Percentiles rank a stretch among this genome's conserved stretches.
Conservation (phyloP, 2,113 vertebrate species). For the Gobio gobio region DNA sequence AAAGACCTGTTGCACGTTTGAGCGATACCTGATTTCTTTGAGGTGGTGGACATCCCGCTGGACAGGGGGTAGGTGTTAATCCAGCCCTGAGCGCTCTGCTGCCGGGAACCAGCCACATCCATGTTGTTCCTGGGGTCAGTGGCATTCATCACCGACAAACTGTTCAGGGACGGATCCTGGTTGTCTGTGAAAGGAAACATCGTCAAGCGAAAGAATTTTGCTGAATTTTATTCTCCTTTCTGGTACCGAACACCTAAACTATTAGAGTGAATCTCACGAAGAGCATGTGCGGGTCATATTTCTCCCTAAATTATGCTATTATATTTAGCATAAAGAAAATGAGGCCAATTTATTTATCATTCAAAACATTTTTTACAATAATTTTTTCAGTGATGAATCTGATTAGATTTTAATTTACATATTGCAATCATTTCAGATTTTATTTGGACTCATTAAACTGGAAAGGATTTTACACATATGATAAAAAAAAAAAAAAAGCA, state of each 20-base stretch:
- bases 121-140: conserved; percentile 86
- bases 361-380: neutral
- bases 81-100: conserved; percentile 95
- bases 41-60: conserved; percentile 96
- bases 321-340: conserved; percentile 5
- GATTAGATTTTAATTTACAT: neutral
- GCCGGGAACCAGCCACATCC: conserved; percentile 88
- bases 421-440: neutral
- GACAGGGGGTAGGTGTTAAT: conserved; percentile 98
- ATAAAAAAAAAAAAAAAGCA: neutral
- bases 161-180: conserved; percentile 86
- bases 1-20: neutral
- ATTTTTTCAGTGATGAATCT: neutral
- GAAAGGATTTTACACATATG: no score
- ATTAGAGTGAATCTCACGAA: neutral
- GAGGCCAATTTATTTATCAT: neutral
- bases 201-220: neutral
- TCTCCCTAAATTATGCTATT: neutral
- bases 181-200: conserved; percentile 81
- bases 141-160: conserved; percentile 81
- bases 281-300: neutral
- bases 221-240: neutral
- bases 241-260: neutral
- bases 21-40: conserved; percentile 93
- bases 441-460: neutral